A percentile compares a stretch with the other conserved stretches of the same genome.
Evolutionary conservation across 2,113 vertebrate species (phyloP).

Genomic region (Mugil cephalus): DNA sequence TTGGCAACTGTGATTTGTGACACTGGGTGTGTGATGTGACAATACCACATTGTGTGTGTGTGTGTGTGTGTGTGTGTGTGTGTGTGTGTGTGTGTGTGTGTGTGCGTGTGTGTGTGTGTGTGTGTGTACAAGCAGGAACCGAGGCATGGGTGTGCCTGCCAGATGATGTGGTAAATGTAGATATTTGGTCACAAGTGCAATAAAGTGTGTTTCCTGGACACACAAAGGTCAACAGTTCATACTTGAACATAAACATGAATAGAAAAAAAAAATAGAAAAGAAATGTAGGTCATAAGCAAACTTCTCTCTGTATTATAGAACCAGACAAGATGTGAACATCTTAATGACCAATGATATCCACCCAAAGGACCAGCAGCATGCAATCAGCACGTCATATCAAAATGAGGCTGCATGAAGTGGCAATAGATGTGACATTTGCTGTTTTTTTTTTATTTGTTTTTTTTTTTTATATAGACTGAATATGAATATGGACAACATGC

Average conservation of each 20-base stretch:
- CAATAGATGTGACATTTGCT: too few species aligned
- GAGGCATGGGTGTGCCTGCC: slow-evolving; percentile 58
- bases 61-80: slow-evolving; percentile 22
- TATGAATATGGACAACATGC: too few species aligned
- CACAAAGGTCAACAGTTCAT: slow-evolving; percentile 29
- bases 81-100: slow-evolving; percentile 24
- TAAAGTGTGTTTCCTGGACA: slow-evolving; percentile 62
- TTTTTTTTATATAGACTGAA: too few species aligned
- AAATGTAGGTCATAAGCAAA: too few species aligned
- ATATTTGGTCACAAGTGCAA: slow-evolving; percentile 54
- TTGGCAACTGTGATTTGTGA: slow-evolving; percentile 52
- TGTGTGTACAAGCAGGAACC: slow-evolving; percentile 62
- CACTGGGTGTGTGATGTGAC: slow-evolving; percentile 44
- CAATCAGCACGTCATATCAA: background rate
- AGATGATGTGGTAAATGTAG: slow-evolving; percentile 64
- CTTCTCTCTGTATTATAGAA: too few species aligned
- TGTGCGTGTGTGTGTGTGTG: slow-evolving; percentile 20
- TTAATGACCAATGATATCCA: background rate
- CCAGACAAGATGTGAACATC: too few species aligned
- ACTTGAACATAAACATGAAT: background rate
- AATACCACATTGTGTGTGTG: slow-evolving; percentile 18
- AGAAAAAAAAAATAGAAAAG: too few species aligned
- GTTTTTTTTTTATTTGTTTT: too few species aligned
- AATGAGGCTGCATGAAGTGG: background rate
- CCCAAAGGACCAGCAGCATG: background rate